Evolutionary conservation across 2,888 invertebrate genomes (phyloP).

Genomic region (Syritta pipiens): DNA sequence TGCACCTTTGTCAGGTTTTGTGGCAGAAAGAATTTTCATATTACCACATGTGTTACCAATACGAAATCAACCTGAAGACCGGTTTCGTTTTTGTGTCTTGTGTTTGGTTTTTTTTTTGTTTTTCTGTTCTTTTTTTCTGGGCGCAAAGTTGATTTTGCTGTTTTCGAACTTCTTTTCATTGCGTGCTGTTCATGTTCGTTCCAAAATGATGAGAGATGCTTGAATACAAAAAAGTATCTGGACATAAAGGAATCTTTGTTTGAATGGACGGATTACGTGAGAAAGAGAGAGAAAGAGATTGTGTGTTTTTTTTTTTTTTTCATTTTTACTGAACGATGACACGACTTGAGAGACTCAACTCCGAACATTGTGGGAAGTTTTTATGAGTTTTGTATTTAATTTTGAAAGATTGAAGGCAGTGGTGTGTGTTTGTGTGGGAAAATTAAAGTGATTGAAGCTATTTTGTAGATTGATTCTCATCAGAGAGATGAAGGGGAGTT

Average conservation of each 20-base stretch:
- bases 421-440: constrained; percentile 23
- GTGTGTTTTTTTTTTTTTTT: constrained; percentile 7
- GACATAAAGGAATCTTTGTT: constrained; percentile 42
- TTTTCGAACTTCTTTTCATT: constrained; percentile 42
- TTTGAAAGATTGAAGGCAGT: constrained; percentile 11
- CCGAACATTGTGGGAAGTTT: constrained; percentile 14
- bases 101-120: background rate
- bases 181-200: constrained; percentile 26
- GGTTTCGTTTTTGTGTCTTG: too few species aligned
- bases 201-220: constrained; percentile 21
- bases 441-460: constrained; percentile 6
- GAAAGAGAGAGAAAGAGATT: constrained; percentile 14
- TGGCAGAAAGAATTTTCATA: too few species aligned
- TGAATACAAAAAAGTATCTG: constrained; percentile 26
- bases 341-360: constrained; percentile 6
- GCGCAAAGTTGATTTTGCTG: constrained; percentile 51
- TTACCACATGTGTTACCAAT: too few species aligned
- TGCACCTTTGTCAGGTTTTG: too few species aligned
- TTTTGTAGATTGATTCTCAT: background rate
- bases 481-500: background rate
- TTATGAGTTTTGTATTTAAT: constrained; percentile 4
- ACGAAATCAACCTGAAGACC: too few species aligned
- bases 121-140: constrained; percentile 27
- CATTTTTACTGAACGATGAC: background rate
- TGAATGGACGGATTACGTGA: too few species aligned